A percentile compares a stretch with the other conserved stretches of the same genome.
Conservation (phyloP, 2,888 invertebrate species). For the Platycheirus rosarum region DNA sequence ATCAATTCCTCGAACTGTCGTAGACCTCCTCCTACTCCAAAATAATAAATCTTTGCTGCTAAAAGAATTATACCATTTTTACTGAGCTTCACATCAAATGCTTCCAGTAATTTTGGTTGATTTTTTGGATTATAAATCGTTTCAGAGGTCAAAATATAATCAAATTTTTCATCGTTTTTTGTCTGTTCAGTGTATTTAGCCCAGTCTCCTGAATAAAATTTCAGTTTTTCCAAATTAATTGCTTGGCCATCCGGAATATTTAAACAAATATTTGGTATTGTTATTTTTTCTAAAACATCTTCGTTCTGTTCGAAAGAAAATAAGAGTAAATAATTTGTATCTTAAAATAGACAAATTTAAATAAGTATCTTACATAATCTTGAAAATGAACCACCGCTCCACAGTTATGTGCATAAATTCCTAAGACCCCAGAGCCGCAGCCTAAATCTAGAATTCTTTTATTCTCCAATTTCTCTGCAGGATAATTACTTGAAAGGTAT, state of each 20-base stretch:
- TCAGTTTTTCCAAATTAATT: slow-evolving; percentile 70
- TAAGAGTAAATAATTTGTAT: too few relatives aligned
- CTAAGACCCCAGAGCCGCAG: slow-evolving; percentile 95
- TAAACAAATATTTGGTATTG: slow-evolving; percentile 90
- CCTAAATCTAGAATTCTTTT: slow-evolving; percentile 92
- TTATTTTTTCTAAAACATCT: slow-evolving; percentile 91
- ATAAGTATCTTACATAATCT: slow-evolving; percentile 91
- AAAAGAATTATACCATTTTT: slow-evolving; percentile 87
- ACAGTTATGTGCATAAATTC: slow-evolving; percentile 88
- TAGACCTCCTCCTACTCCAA: slow-evolving; percentile 96
- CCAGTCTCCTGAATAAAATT: slow-evolving; percentile 91
- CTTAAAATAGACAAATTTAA: too few relatives aligned
- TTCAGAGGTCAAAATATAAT: slow-evolving; percentile 94
- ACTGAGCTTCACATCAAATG: slow-evolving; percentile 86
- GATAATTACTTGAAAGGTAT: slow-evolving; percentile 84
- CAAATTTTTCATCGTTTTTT: slow-evolving; percentile 85
- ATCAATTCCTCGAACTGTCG: slow-evolving; percentile 89
- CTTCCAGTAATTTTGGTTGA: slow-evolving; percentile 88
- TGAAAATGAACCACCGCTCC: slow-evolving; percentile 92
- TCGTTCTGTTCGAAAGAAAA: too few relatives aligned
- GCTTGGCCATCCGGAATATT: slow-evolving; percentile 83
- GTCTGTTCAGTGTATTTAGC: slow-evolving; percentile 83
- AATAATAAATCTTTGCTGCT: slow-evolving; percentile 96
- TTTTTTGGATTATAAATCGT: slow-evolving; percentile 94
- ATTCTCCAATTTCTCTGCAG: slow-evolving; percentile 81